Evolutionary conservation across 2,113 vertebrate species (phyloP).

Genomic region (Microtus richardsoni): DNA sequence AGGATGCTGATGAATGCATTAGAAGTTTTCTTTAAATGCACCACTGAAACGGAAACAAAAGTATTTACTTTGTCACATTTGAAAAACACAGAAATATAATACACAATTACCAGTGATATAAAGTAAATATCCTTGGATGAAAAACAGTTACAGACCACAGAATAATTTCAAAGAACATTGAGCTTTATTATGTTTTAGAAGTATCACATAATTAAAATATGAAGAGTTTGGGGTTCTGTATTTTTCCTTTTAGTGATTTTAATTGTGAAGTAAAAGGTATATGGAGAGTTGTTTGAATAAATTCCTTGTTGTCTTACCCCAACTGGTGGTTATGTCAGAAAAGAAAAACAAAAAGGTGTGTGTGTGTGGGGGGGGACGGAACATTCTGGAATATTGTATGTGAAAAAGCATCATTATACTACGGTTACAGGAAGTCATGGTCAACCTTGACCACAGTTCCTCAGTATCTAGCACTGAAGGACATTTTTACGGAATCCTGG

Average conservation of each 20-base stretch:
- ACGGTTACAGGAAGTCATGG: not conserved
- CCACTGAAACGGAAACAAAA: constrained; percentile 67
- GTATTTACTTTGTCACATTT: constrained; percentile 63
- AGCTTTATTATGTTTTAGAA: constrained; percentile 58
- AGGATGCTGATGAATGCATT: constrained; percentile 40
- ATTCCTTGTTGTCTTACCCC: constrained; percentile 34
- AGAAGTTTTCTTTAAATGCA: constrained; percentile 65
- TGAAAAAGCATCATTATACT: not conserved
- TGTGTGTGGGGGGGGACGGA: not conserved
- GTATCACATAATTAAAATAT: constrained; percentile 40
- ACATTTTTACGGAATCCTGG: not conserved
- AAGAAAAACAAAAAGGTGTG: not conserved
- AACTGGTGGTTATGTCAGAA: not conserved
- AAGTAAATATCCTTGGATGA: constrained; percentile 52
- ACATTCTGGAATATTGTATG: not conserved
- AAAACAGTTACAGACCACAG: constrained; percentile 28
- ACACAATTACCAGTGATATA: constrained; percentile 49
- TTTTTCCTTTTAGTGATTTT: constrained; percentile 59
- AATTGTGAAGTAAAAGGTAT: constrained; percentile 26
- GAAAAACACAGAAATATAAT: constrained; percentile 47
- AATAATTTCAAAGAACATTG: constrained; percentile 53
- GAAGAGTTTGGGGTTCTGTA: not conserved
- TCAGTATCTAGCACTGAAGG: not conserved
- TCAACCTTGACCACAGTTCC: not conserved
- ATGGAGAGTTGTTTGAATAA: constrained; percentile 44